phyloP scores from a whole-genome alignment of 2,888 invertebrate genomes.

The Phymatocera aterrima region DNA sequence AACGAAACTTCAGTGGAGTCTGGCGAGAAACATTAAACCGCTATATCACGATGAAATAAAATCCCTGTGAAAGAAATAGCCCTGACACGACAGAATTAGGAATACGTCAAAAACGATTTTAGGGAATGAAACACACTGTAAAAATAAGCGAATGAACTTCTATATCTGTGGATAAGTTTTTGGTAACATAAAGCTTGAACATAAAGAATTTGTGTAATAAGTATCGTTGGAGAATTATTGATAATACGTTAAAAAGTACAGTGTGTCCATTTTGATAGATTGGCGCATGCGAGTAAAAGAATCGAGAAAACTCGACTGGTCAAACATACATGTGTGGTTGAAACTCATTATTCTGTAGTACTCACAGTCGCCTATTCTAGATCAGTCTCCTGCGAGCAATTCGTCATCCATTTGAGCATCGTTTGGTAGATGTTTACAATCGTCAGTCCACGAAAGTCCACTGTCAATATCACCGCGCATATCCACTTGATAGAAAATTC shows the following conservation, averaged over 20 bases:
- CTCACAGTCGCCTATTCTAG: background rate
- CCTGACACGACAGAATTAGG: no score
- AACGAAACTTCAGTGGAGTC: no score
- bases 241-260: background rate
- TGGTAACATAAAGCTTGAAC: no score
- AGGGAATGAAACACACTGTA: no score
- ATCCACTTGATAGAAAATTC: background rate
- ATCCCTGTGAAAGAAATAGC: no score
- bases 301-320: background rate
- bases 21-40: no score
- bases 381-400: background rate
- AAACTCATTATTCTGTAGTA: background rate
- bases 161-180: no score
- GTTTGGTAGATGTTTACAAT: background rate
- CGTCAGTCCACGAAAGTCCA: background rate
- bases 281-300: background rate
- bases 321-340: background rate
- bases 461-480: background rate
- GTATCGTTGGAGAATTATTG: background rate
- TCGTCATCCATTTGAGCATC: background rate
- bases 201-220: no score
- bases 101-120: no score
- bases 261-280: background rate
- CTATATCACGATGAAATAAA: no score
- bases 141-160: no score